phyloP scores from a whole-genome alignment of 92 coral and sea anemone genomes.

The Galaxea fascicularis region DNA sequence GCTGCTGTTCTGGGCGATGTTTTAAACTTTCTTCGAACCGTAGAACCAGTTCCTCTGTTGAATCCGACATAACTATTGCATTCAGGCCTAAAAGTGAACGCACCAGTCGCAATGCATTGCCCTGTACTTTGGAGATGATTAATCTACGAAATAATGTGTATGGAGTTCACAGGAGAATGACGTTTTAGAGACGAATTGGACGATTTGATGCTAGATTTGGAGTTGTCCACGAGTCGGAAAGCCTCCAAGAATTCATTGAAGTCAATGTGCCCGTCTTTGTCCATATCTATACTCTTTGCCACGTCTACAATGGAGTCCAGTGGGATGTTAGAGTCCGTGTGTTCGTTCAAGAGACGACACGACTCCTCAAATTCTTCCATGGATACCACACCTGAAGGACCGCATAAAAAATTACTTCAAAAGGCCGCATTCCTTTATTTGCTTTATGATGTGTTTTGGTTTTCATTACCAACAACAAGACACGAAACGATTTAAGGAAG shows the following conservation, averaged over 20 bases:
- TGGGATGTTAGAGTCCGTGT: slow-evolving; percentile 86
- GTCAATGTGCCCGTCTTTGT: slow-evolving; percentile 93
- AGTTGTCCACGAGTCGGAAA: slow-evolving; percentile 85
- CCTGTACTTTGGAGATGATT: neutral
- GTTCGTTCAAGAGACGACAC: slow-evolving; percentile 87
- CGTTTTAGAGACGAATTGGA: slow-evolving; percentile 15
- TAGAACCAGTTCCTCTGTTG: too few species aligned
- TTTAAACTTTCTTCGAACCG: too few species aligned
- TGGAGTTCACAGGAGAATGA: slow-evolving; percentile 46
- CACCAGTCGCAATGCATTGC: too few species aligned
- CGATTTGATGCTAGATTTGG: slow-evolving; percentile 21
- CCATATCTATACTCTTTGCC: slow-evolving; percentile 92
- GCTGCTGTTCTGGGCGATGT: too few species aligned
- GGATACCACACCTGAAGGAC: slow-evolving; percentile 77
- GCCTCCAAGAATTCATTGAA: slow-evolving; percentile 98
- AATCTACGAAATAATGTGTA: slow-evolving; percentile 40
- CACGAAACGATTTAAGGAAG: too few species aligned
- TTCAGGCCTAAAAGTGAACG: too few species aligned
- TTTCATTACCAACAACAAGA: too few species aligned
- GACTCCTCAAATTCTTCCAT: slow-evolving; percentile 91
- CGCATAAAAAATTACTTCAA: neutral
- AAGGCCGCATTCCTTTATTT: neutral
- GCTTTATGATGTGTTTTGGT: too few species aligned
- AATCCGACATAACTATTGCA: too few species aligned
- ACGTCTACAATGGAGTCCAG: slow-evolving; percentile 87